Percentiles rank a stretch among this genome's conserved stretches.
Conservation (phyloP, 2,113 vertebrate species). For the Albula glossodonta region DNA sequence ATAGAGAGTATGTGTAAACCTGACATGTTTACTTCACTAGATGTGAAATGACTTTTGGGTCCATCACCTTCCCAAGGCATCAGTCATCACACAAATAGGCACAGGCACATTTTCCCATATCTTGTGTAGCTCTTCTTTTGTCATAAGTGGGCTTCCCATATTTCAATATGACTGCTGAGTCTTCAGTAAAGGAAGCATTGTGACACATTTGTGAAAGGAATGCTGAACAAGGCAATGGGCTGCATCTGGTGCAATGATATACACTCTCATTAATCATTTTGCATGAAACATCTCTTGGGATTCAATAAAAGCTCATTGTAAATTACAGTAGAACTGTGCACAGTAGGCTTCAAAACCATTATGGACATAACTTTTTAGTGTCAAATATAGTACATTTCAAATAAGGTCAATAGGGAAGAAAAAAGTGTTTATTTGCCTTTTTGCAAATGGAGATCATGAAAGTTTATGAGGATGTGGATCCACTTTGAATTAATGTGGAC, state of each 20-base stretch:
- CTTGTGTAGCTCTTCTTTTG: neutral
- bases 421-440: neutral
- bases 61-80: neutral
- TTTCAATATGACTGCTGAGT: neutral
- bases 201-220: neutral
- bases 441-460: slow-evolving; percentile 16
- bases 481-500: slow-evolving; percentile 16
- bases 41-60: neutral
- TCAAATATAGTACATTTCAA: neutral
- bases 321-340: neutral
- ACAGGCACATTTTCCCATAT: neutral
- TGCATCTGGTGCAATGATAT: too few species aligned
- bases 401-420: neutral
- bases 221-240: too few species aligned
- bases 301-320: neutral
- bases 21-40: neutral
- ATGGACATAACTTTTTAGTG: neutral
- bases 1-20: neutral
- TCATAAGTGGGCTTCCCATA: neutral
- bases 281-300: too few species aligned
- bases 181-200: neutral
- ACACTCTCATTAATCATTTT: too few species aligned
- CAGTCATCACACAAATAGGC: neutral
- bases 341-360: neutral
- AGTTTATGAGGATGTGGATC: slow-evolving; percentile 32